These are phyloP conservation scores for Varecia variegata DNA, from an alignment of 2,797 vertebrate genomes.

Conservation along the genomic window DNA sequence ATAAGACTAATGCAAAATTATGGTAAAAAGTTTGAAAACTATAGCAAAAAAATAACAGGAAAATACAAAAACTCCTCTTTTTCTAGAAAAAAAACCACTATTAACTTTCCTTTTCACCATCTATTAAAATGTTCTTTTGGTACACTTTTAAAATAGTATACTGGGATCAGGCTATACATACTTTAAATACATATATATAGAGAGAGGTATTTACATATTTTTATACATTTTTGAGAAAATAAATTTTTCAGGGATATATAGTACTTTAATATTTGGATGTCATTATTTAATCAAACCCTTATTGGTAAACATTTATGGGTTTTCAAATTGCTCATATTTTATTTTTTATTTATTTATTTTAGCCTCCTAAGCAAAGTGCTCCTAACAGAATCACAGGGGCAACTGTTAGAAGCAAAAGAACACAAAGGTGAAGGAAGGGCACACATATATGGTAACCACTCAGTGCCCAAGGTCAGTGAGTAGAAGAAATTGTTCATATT, in stretches of 20 bases:
- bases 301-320: background rate
- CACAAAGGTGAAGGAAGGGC: background rate
- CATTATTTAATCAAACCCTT: background rate
- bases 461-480: background rate
- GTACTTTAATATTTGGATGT: background rate
- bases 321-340: background rate
- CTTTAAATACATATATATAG: background rate
- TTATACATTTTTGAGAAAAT: background rate
- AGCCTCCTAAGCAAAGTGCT: background rate
- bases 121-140: background rate
- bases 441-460: no score
- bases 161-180: background rate
- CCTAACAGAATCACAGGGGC: no score
- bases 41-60: background rate
- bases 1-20: background rate
- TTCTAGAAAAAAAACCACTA: background rate
- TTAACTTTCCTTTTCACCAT: background rate
- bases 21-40: background rate
- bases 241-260: background rate
- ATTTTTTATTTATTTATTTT: background rate
- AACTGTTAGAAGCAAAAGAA: background rate
- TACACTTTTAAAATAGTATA: background rate
- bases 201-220: background rate
- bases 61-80: background rate
- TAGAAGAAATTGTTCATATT: background rate